Base-by-base conservation (phyloP, 1,140 invertebrate genomes). In the Aphelinus certus region DNA sequence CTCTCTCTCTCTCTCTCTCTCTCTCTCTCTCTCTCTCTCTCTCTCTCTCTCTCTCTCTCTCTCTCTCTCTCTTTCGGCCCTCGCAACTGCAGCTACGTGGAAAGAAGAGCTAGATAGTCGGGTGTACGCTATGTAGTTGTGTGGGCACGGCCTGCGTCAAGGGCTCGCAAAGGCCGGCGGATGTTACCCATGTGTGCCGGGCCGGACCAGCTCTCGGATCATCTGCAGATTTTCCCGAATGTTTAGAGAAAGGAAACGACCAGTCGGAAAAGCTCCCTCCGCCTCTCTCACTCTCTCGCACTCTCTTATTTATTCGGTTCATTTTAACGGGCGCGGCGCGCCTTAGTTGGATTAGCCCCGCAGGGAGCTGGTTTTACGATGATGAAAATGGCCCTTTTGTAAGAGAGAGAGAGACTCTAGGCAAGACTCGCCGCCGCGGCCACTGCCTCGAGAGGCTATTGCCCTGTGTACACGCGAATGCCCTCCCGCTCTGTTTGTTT, bases 171-270 rank as follows among this genome's bases (percentile, higher is more conserved):
- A 75, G 67, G 66, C 65, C 62, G 45, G 65, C 75, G 71, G 76
- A 77, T 77, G 76, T 70, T 77, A 61, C 70, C 76, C 42, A 56
- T 65, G 53, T 60, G 72, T 47, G 68, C 71, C 63, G 45, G 7
- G 68, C 57, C 78, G 71, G 26, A 67, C 46, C 62, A 61, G 65
- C 68, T 26, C 26, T 26, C 26, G 26, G 73, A 68, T 70, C 56
- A 71, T 73, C 65, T 60, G 76, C 78, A 66, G 79, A 76, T 76
- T 81, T 64, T 69, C 58, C 70, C 58, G 42, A 70, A 61, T 70
- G 68, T 70, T 70, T 70, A 70, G 46, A 70, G 57, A 70, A 63
- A 63, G 69, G 69, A 63, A 70, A 66, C 6, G 47, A 3, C 47
- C 47, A 61, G 69, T 26, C 26, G 49, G 48, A 45, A 61, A 60